Percentiles rank a stretch among this genome's conserved stretches.
Evolutionary conservation across 1,140 invertebrate species (phyloP).

Genomic region (Portunus trituberculatus): DNA sequence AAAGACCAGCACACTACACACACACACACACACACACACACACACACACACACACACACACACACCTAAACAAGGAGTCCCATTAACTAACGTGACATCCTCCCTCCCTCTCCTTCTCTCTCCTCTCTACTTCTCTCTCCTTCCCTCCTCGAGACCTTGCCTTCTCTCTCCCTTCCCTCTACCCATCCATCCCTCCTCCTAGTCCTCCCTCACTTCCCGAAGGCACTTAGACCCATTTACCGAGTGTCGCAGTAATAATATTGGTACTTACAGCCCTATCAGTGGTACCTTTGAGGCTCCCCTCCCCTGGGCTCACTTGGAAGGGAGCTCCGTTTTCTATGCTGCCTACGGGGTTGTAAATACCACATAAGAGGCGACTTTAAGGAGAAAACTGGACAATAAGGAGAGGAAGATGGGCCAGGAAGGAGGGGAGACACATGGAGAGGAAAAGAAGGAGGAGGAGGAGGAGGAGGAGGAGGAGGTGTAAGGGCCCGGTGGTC

Average conservation of each 20-base stretch:
- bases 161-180: background rate
- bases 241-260: constrained; percentile 57
- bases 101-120: background rate
- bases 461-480: background rate
- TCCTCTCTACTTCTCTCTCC: background rate
- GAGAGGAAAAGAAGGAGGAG: constrained; percentile 6
- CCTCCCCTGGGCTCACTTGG: background rate
- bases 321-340: constrained; percentile 33
- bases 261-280: constrained; percentile 6
- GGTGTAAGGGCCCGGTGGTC: background rate
- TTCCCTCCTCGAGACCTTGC: background rate
- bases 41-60: constrained; percentile 45
- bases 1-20: constrained; percentile 42
- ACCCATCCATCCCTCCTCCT: background rate
- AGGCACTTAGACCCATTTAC: constrained; percentile 48
- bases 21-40: constrained; percentile 50
- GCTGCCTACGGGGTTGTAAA: background rate
- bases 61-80: background rate
- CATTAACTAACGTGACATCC: constrained; percentile 17
- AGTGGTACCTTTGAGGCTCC: background rate
- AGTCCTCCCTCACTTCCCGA: background rate
- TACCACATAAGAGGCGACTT: background rate
- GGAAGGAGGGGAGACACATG: background rate
- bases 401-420: background rate
- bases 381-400: background rate